phyloP scores from a whole-genome alignment of 2,888 invertebrate species.

The Melieria omissa region DNA sequence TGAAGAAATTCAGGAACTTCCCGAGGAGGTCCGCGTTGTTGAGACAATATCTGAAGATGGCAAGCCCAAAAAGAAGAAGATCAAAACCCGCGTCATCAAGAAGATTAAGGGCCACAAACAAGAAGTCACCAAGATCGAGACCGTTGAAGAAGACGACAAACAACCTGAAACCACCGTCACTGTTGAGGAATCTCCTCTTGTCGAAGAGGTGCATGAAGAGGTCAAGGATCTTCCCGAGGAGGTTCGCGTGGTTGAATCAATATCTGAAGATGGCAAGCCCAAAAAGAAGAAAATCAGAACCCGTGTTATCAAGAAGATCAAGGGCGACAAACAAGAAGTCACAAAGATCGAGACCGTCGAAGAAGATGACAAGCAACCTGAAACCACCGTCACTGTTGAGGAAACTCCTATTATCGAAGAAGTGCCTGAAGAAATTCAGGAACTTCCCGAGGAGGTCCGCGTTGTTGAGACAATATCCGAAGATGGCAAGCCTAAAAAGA shows the following conservation, averaged over 20 bases:
- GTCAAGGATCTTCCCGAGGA: constrained; percentile 49
- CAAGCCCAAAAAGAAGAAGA: constrained; percentile 47
- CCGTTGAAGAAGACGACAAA: constrained; percentile 53
- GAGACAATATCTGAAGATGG: constrained; percentile 48
- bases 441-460: constrained; percentile 40
- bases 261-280: constrained; percentile 47
- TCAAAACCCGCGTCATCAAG: constrained; percentile 51
- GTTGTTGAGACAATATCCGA: constrained; percentile 37
- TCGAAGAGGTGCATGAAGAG: constrained; percentile 41
- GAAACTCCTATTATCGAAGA: constrained; percentile 34
- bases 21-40: constrained; percentile 41
- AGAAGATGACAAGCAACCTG: constrained; percentile 49
- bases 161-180: constrained; percentile 48
- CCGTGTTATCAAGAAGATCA: constrained; percentile 51
- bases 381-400: constrained; percentile 45
- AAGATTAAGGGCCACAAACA: constrained; percentile 52
- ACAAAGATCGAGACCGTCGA: constrained; percentile 53
- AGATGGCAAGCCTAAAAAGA: constrained; percentile 38
- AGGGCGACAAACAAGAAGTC: constrained; percentile 52
- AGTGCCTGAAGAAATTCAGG: constrained; percentile 28
- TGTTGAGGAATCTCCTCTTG: constrained; percentile 43
- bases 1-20: constrained; percentile 40
- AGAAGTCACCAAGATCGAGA: constrained; percentile 52
- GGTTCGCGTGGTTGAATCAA: constrained; percentile 46
- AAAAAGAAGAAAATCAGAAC: constrained; percentile 50